These are phyloP conservation scores for Schizopygopsis pylzovi DNA, from an alignment of 2,797 vertebrate species.

Conservation along the genomic window DNA sequence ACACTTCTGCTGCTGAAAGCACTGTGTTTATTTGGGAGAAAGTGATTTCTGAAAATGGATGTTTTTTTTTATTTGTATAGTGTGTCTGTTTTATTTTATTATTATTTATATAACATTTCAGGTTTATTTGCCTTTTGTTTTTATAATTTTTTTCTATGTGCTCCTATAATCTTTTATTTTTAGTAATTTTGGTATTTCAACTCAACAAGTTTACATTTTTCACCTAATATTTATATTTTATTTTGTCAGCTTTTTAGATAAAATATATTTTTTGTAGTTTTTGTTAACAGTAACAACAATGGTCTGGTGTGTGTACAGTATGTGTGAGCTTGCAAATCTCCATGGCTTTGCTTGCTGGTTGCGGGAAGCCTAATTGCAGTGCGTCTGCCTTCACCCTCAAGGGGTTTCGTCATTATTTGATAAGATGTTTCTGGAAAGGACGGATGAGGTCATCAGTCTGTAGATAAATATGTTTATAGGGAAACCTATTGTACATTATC, in stretches of 20 bases:
- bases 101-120: neutral
- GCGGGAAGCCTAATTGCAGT: slow-evolving; percentile 8
- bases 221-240: neutral
- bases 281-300: neutral
- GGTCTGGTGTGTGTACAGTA: slow-evolving; percentile 1
- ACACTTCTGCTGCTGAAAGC: slow-evolving; percentile 21
- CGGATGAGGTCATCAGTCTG: slow-evolving; percentile 3
- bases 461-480: neutral
- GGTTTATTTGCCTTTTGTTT: neutral
- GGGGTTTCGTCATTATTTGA: slow-evolving; percentile 12
- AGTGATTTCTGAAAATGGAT: neutral
- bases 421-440: slow-evolving; percentile 38
- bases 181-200: neutral
- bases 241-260: neutral
- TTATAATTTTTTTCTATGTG: too few relatives aligned
- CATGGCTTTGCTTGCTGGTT: slow-evolving; percentile 39
- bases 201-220: neutral
- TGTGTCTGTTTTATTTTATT: slow-evolving; percentile 44
- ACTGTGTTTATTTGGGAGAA: neutral
- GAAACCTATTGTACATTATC: neutral
- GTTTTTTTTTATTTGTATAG: neutral
- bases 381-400: neutral
- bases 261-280: neutral
- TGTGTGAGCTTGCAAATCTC: slow-evolving; percentile 13
- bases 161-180: neutral